A percentile compares a stretch with the other conserved stretches of the same genome.
Conservation (phyloP, 2,888 invertebrate species). For the Conus canariensis region DNA sequence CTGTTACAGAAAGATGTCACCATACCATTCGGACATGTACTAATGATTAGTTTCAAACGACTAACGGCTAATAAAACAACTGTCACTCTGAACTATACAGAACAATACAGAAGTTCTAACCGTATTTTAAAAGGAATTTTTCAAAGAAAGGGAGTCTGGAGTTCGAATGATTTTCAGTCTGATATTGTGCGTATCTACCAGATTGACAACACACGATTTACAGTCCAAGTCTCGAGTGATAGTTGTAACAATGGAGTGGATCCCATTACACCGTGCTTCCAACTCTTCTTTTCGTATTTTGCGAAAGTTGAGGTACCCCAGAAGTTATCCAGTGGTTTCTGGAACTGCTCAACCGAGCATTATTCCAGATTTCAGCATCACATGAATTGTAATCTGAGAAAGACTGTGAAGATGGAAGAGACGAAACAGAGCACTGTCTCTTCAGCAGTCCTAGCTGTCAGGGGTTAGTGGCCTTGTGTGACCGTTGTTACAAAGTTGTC, state of each 20-base stretch:
- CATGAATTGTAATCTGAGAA: conserved; percentile 21
- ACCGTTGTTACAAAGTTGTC: neutral
- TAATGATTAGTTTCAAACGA: neutral
- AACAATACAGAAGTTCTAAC: neutral
- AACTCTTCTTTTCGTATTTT: conserved; percentile 20
- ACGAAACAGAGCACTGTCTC: conserved; percentile 28
- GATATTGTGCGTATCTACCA: neutral
- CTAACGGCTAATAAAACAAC: neutral
- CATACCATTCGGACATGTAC: neutral
- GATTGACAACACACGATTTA: neutral
- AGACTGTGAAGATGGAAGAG: conserved; percentile 33
- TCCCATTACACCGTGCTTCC: neutral
- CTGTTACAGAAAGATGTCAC: neutral
- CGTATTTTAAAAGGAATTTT: neutral
- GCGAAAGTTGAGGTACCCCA: too few species aligned
- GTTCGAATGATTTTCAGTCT: too few species aligned
- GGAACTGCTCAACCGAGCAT: neutral
- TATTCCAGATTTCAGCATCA: conserved; percentile 33
- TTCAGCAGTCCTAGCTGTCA: conserved; percentile 7
- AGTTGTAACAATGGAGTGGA: neutral
- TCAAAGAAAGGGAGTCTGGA: neutral
- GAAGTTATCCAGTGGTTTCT: neutral
- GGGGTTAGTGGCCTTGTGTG: neutral
- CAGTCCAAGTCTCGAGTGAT: neutral
- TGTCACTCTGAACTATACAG: neutral